Evolutionary conservation across 35 echinoderm and acorn worm genomes (phyloP).

Genomic region (Amphiura filiformis): DNA sequence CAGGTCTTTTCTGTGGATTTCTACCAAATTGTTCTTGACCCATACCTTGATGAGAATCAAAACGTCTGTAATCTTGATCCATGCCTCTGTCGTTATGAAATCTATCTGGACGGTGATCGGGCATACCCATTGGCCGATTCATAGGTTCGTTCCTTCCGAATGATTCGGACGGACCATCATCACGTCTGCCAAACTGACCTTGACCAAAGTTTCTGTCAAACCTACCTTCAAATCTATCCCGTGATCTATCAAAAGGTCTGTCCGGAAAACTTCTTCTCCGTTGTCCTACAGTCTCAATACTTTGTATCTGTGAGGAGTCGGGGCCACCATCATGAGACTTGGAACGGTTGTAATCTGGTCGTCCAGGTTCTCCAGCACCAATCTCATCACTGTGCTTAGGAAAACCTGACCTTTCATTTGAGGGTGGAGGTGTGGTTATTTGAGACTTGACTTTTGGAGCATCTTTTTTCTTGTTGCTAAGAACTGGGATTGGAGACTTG

Average conservation of each 20-base stretch:
- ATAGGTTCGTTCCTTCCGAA: neutral
- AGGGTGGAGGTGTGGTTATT: neutral
- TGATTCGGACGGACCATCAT: neutral
- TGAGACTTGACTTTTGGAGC: neutral
- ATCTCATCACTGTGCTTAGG: neutral
- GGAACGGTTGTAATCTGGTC: neutral
- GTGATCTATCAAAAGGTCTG: neutral
- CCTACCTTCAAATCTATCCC: slow-evolving; percentile 1
- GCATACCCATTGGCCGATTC: neutral
- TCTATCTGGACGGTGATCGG: neutral
- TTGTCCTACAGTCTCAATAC: slow-evolving; percentile 1
- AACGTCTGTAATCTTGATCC: neutral
- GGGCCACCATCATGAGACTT: neutral
- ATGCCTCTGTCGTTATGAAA: too few relatives aligned
- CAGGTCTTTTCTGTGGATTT: neutral
- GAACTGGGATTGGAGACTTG: neutral
- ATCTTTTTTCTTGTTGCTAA: neutral
- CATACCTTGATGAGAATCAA: neutral
- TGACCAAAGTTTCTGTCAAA: neutral
- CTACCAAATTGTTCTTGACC: neutral
- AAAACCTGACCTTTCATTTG: neutral
- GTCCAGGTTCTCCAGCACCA: neutral
- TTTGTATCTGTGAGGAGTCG: neutral
- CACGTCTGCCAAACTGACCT: neutral
- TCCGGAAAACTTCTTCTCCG: neutral